Evolutionary conservation across 2,797 vertebrate species (phyloP).

Genomic region (Gephyroberyx darwinii): DNA sequence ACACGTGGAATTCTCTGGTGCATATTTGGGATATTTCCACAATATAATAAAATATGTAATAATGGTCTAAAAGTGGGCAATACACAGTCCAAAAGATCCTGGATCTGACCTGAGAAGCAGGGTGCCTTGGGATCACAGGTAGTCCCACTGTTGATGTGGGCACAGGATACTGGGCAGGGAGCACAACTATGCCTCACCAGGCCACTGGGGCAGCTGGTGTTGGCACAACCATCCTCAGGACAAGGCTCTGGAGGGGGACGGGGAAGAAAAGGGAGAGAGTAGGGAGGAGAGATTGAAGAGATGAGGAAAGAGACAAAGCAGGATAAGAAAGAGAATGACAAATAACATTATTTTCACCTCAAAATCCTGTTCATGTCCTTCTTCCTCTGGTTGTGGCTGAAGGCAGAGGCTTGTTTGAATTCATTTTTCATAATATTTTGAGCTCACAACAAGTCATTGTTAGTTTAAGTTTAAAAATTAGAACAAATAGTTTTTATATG

Average conservation of each 20-base stretch:
- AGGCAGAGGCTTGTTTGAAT: too few species aligned
- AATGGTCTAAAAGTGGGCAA: too few species aligned
- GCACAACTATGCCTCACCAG: conserved; percentile 80
- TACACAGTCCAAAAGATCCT: too few species aligned
- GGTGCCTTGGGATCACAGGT: conserved; percentile 67
- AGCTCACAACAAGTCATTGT: too few species aligned
- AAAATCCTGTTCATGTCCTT: too few species aligned
- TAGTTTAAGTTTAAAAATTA: too few species aligned
- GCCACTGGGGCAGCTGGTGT: conserved; percentile 80
- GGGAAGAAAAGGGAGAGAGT: neutral
- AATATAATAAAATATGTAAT: too few species aligned
- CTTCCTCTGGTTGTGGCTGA: too few species aligned
- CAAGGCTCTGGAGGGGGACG: conserved; percentile 78
- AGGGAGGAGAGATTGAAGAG: neutral
- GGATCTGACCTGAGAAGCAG: conserved; percentile 84
- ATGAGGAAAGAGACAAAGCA: neutral
- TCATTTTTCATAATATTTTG: too few species aligned
- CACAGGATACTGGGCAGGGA: conserved; percentile 87
- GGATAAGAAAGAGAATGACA: neutral
- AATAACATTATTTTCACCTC: neutral
- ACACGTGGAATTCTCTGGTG: too few species aligned
- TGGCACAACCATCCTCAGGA: conserved; percentile 79
- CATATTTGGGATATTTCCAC: too few species aligned
- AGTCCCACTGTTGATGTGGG: conserved; percentile 77
- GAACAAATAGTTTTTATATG: too few species aligned